A percentile compares a stretch with the other conserved stretches of the same genome.
phyloP scores from a whole-genome alignment of 2,888 invertebrate genomes.

The Flabesymbios commensalis region DNA sequence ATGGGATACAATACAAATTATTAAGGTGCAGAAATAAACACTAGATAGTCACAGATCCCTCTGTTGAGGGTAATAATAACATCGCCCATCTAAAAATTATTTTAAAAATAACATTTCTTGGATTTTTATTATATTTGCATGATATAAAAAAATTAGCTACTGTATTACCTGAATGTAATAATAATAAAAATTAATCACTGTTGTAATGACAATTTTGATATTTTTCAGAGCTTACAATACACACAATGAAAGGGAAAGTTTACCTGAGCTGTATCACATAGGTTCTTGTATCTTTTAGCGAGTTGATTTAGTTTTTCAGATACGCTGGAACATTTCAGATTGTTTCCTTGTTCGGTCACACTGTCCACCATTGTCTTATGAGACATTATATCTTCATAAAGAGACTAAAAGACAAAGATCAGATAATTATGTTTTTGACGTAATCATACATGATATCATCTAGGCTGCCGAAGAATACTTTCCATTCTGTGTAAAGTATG shows the following conservation, averaged over 20 bases:
- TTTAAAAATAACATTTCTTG: too few species aligned
- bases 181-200: too few species aligned
- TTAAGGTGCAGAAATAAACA: background rate
- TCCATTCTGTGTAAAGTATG: too few species aligned
- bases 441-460: too few species aligned
- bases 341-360: conserved; percentile 90
- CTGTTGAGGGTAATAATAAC: background rate
- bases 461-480: too few species aligned
- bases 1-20: background rate
- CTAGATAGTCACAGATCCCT: background rate
- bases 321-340: conserved; percentile 86
- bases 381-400: conserved; percentile 91
- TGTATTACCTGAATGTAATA: too few species aligned
- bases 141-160: too few species aligned
- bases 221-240: too few species aligned
- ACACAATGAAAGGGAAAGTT: too few species aligned
- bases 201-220: too few species aligned
- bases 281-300: conserved; percentile 83
- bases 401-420: conserved; percentile 60
- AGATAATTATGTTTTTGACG: too few species aligned
- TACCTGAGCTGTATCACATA: conserved; percentile 79
- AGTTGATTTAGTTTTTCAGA: conserved; percentile 86
- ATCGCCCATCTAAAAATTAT: background rate
- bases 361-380: conserved; percentile 87
- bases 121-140: too few species aligned